A percentile compares a stretch with the other conserved stretches of the same genome.
These are phyloP conservation scores for Thalassoma bifasciatum DNA, from an alignment of 2,113 vertebrate genomes.

Conservation along the genomic window DNA sequence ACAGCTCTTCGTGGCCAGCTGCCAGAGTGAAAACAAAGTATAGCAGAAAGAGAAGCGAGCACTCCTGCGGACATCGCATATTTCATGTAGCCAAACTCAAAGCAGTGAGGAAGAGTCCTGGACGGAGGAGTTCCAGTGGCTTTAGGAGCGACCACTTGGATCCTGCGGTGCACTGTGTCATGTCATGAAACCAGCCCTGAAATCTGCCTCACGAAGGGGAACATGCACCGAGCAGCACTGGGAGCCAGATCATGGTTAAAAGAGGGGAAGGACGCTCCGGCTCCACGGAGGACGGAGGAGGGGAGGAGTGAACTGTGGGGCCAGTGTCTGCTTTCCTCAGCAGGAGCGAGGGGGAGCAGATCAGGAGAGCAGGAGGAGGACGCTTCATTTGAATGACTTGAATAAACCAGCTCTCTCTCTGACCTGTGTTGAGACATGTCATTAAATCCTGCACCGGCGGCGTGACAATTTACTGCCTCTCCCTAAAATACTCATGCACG, in stretches of 20 bases:
- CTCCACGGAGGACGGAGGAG: conserved; percentile 53
- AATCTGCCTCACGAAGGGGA: conserved; percentile 39
- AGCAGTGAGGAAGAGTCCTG: conserved; percentile 47
- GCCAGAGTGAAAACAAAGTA: conserved; percentile 81
- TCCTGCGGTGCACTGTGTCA: conserved; percentile 63
- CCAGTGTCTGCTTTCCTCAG: conserved; percentile 67
- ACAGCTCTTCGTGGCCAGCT: conserved; percentile 77
- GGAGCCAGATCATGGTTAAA: conserved; percentile 59
- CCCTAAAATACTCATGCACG: not conserved
- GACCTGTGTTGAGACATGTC: conserved; percentile 52
- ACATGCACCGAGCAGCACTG: conserved; percentile 52
- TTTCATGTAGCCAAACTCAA: conserved; percentile 77
- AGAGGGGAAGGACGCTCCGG: conserved; percentile 59
- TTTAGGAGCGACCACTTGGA: conserved; percentile 62
- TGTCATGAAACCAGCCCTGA: conserved; percentile 60
- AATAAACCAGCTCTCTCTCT: conserved; percentile 1
- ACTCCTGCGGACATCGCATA: conserved; percentile 86
- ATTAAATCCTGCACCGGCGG: not conserved
- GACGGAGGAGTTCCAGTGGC: conserved; percentile 46
- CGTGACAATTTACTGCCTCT: not conserved
- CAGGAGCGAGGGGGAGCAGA: conserved; percentile 45
- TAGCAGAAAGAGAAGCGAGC: conserved; percentile 82
- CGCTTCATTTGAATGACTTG: conserved; percentile 12
- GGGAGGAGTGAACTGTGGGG: conserved; percentile 75
- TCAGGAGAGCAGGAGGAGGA: conserved; percentile 11